These are phyloP conservation scores for Eupithecia centaureata DNA, from an alignment of 2,888 invertebrate genomes.

Conservation along the genomic window DNA sequence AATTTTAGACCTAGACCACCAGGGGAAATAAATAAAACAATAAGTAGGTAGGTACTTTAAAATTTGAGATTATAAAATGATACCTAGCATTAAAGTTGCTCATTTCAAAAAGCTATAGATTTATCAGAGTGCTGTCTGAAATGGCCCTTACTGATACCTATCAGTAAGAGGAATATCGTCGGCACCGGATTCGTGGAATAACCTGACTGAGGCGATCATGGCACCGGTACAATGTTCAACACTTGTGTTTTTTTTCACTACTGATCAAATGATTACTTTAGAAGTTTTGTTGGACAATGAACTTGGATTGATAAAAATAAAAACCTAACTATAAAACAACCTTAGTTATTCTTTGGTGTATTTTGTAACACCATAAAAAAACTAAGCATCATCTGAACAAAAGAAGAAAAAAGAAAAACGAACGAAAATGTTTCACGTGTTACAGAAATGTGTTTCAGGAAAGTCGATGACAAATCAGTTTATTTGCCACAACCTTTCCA, in stretches of 20 bases:
- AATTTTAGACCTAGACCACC: no score
- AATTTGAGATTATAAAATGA: no score
- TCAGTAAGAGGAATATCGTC: conserved; percentile 28
- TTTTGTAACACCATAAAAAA: no score
- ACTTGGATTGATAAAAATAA: background rate
- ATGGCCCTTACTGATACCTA: conserved; percentile 21
- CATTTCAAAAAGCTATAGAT: no score
- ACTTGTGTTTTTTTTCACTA: background rate
- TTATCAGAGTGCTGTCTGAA: conserved; percentile 7
- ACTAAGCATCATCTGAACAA: no score
- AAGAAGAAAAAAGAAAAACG: no score
- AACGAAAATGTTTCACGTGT: background rate
- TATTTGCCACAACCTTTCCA: conserved; percentile 25
- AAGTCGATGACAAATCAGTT: background rate
- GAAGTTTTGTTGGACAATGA: background rate
- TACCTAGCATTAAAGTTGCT: no score
- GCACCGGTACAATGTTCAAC: conserved; percentile 1
- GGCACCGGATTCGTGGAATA: conserved; percentile 25
- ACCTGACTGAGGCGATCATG: conserved; percentile 11
- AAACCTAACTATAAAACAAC: no score
- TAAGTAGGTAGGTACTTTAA: no score
- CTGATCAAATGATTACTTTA: background rate
- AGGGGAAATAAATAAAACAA: no score
- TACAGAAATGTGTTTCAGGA: background rate
- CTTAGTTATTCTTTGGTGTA: no score